phyloP scores from a whole-genome alignment of 1,140 invertebrate genomes.

The Drosophila bifasciata region DNA sequence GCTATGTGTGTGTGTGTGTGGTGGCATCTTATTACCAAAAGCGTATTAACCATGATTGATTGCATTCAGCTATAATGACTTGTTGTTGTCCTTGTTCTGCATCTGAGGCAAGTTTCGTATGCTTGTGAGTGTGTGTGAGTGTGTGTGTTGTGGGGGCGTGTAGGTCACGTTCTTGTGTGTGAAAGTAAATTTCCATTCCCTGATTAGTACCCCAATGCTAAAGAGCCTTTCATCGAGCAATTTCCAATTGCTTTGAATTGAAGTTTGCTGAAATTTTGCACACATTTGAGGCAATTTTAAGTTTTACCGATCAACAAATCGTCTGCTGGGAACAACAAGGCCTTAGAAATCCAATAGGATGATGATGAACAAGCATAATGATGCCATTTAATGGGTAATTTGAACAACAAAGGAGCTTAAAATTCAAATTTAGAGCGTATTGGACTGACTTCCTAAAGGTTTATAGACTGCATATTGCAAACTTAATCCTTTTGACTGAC shows the following conservation, averaged over 20 bases:
- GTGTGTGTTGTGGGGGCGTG: constrained; percentile 9
- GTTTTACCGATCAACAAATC: neutral
- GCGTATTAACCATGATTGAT: constrained; percentile 82
- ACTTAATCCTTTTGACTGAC: too few species aligned
- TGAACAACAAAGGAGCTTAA: too few species aligned
- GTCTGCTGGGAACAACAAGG: too few species aligned
- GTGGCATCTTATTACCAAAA: constrained; percentile 79
- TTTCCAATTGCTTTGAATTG: neutral
- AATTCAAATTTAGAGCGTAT: too few species aligned
- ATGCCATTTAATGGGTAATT: too few species aligned
- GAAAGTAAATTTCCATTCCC: constrained; percentile 70
- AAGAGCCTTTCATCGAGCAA: constrained; percentile 8
- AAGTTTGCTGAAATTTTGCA: neutral
- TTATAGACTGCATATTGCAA: too few species aligned
- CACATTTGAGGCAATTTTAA: neutral
- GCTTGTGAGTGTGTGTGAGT: constrained; percentile 14
- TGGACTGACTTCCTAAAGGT: too few species aligned
- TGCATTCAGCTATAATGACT: constrained; percentile 80
- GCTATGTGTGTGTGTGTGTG: constrained; percentile 47
- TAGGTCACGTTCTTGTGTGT: constrained; percentile 62
- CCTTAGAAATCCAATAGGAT: too few species aligned
- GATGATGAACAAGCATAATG: too few species aligned
- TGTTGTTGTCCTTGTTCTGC: constrained; percentile 56
- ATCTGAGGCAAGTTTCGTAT: constrained; percentile 19
- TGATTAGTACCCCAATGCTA: constrained; percentile 42